Evolutionary conservation across 2,888 invertebrate species (phyloP), one percentile per base, ranked within the genome.

Genomic region (Anarsia innoxiella): DNA sequence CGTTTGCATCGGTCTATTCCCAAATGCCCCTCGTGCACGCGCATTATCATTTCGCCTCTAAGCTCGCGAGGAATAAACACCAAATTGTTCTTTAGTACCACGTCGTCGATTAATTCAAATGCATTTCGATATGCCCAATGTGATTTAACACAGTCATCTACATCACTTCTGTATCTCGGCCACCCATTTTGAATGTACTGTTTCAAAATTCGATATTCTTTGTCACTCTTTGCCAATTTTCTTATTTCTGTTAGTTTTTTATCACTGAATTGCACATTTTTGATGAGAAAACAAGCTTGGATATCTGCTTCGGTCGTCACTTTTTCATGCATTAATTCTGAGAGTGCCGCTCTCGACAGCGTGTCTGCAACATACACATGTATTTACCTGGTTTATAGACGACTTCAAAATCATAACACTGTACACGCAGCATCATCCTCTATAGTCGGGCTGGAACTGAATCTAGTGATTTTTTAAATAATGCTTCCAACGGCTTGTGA

Each of bases 381-480:
- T 45, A 42, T 23, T 44, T 48, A 2, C 48, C 44, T 1, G 44
- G 44, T 13, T 23, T 37, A 40, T 49, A 45, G 0, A 26, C 12
- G 4, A 49, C 41, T 11, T 35, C 39, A 13, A 47, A 36, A 31
- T 45, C 40, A 30, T 46, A 49, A 2, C 42, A 37, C 30, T 49
- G 49, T 2, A 45, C 31, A 6, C 46, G 28, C 2, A 51, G 13
- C 36, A 48, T 40, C 46, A 49, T 46, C 2, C 48, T 36, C 11
- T 49, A 49, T 10, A 51, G 11, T n/a, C n/a, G n/a, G n/a, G n/a
- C n/a, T n/a, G n/a, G n/a, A n/a, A n/a, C n/a, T n/a, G n/a, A n/a
- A n/a, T 32, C 23, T 11, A 29, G 29, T 12, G 27, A 4, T 29
- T 31, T 45, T 41, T 5, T 12, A 42, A 28, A 36, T 41, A 45